Evolutionary conservation across 2,888 invertebrate species (phyloP).

Genomic region (Tribolium freemani): DNA sequence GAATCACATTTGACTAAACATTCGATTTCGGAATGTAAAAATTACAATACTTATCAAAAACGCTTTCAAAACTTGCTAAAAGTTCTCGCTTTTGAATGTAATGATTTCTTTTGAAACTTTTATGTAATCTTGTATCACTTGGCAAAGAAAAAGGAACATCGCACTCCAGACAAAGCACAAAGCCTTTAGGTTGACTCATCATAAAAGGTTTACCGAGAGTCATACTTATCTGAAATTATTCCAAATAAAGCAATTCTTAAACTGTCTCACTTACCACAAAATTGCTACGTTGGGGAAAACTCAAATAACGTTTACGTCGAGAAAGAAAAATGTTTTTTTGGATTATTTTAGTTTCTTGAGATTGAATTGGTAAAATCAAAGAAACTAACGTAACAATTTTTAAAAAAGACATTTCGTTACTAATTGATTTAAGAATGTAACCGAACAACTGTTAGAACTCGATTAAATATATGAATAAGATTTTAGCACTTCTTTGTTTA

Average conservation of each 20-base stretch:
- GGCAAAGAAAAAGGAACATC: conserved; percentile 74
- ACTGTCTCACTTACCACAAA: conserved; percentile 58
- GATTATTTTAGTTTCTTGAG: conserved; percentile 43
- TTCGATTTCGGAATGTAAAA: background rate
- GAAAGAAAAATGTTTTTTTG: conserved; percentile 57
- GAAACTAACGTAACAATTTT: background rate
- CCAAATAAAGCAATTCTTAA: background rate
- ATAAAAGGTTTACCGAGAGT: conserved; percentile 73
- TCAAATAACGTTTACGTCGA: conserved; percentile 67
- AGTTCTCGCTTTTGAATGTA: background rate
- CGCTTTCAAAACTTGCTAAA: background rate
- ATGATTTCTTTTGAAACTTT: conserved; percentile 34
- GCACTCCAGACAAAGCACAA: conserved; percentile 73
- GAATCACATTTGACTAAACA: background rate
- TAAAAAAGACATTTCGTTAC: background rate
- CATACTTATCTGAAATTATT: conserved; percentile 70
- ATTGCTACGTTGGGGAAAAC: conserved; percentile 70
- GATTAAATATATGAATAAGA: background rate
- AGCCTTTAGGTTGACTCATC: conserved; percentile 71
- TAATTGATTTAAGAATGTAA: background rate
- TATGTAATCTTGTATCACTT: conserved; percentile 65
- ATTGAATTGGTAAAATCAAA: background rate
- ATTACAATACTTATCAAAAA: background rate
- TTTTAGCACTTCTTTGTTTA: background rate
- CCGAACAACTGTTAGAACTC: background rate